These are phyloP conservation scores for Alligator sinensis DNA, from an alignment of 2,113 vertebrate genomes.

Conservation along the genomic window DNA sequence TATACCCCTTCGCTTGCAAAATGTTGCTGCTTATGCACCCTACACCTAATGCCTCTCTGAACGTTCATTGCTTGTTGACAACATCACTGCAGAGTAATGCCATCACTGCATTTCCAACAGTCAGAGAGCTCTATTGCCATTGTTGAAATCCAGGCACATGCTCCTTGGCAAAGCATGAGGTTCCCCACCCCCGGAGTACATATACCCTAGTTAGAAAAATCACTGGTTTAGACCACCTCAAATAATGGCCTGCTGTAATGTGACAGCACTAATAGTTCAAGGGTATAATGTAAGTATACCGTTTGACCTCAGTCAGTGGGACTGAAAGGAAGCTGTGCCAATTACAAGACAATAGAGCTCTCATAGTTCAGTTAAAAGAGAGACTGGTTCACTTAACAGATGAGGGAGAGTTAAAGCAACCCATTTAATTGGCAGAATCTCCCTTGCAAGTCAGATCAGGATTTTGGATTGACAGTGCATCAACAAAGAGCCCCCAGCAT, in stretches of 20 bases:
- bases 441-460: background rate
- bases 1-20: too few species aligned
- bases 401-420: background rate
- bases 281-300: background rate
- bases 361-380: background rate
- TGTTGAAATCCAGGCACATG: too few species aligned
- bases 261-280: background rate
- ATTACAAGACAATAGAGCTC: accelerated
- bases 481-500: conserved; percentile 11
- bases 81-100: too few species aligned
- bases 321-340: accelerated
- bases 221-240: background rate
- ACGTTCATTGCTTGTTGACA: too few species aligned
- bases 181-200: too few species aligned
- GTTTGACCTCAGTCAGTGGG: background rate
- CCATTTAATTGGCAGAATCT: background rate
- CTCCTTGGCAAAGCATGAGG: too few species aligned
- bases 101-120: too few species aligned
- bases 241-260: background rate
- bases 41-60: too few species aligned
- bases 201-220: too few species aligned
- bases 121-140: too few species aligned
- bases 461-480: conserved; percentile 28
- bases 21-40: too few species aligned
- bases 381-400: accelerated